Evolutionary conservation across 2,797 vertebrate genomes (phyloP), one percentile per base, ranked within the genome.

Genomic region (Amazonetta brasiliensis): DNA sequence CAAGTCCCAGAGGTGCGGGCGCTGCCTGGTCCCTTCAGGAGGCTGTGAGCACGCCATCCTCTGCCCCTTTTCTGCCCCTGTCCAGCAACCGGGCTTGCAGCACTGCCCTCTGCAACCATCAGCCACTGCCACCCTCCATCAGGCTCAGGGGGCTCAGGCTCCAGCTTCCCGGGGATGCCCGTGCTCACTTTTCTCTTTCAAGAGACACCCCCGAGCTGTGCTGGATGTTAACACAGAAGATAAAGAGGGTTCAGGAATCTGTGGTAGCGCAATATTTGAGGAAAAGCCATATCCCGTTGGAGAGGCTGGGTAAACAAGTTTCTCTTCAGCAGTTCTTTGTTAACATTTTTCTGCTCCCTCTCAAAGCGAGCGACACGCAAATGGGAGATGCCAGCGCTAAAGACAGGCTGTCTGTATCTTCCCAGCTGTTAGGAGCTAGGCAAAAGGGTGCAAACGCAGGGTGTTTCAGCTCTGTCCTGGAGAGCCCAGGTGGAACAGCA

Each of bases 361-460:
- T 69, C 41, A 1, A 23, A 77, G 31, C 3, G 20, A 85, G 21
- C 56, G 77, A 62, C 50, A 59, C 15, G 12, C 16, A 41, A 13
- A 19, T 9, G 52, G 13, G 67, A 95, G 58, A 74, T 78, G 76
- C 50, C 83, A 77, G 60, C 33, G 75, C 89, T 92, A 75, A 90
- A 84, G 89, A 79, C 37, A 93, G 86, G 64, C 33, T 44, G 25
- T 37, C 9, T 87, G 88, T 73, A 35, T 84, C 78, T 84, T 87
- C 81, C 76, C 58, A 63, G 44, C 28, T 68, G 80, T 74, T 84
- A 46, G 3, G 6, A 31, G 19, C 3, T 4, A 90, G 72, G 89
- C n/a, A 31, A 73, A 84, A 87, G 81, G 60, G 56, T 85, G 92
- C 62, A 93, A 93, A 93, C 46, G 23, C 43, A 23, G 81, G 26